Evolutionary conservation across 2,113 vertebrate species (phyloP).

Genomic region (Equus quagga): DNA sequence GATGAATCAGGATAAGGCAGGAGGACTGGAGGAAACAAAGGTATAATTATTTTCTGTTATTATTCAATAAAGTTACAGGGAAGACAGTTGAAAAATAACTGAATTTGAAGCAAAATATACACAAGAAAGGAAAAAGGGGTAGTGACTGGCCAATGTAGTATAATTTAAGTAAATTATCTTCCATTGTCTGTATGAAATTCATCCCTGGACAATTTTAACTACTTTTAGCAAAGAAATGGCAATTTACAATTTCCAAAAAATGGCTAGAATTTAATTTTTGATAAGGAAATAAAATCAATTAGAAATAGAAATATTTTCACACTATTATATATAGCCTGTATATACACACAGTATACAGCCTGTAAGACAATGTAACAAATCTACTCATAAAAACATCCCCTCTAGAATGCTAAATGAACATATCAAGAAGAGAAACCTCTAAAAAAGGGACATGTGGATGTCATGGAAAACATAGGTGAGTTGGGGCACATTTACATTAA

Average conservation of each 20-base stretch:
- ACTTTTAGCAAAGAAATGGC: background rate
- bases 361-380: background rate
- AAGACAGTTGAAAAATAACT: conserved; percentile 46
- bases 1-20: conserved; percentile 33
- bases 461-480: background rate
- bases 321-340: background rate
- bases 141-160: background rate
- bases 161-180: background rate
- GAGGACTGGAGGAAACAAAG: conserved; percentile 11
- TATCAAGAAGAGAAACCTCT: background rate
- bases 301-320: conserved; percentile 43
- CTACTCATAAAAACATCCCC: background rate
- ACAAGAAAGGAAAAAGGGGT: background rate
- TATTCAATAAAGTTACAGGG: conserved; percentile 50
- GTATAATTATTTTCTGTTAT: conserved; percentile 37
- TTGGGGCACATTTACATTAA: background rate
- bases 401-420: background rate
- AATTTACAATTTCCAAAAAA: background rate
- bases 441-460: background rate
- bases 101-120: background rate
- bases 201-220: background rate
- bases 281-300: conserved; percentile 3
- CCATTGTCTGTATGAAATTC: background rate
- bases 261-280: conserved; percentile 29
- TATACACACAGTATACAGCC: background rate